Conservation (phyloP, 2,113 vertebrate genomes). For the Embiotoca jacksoni region DNA sequence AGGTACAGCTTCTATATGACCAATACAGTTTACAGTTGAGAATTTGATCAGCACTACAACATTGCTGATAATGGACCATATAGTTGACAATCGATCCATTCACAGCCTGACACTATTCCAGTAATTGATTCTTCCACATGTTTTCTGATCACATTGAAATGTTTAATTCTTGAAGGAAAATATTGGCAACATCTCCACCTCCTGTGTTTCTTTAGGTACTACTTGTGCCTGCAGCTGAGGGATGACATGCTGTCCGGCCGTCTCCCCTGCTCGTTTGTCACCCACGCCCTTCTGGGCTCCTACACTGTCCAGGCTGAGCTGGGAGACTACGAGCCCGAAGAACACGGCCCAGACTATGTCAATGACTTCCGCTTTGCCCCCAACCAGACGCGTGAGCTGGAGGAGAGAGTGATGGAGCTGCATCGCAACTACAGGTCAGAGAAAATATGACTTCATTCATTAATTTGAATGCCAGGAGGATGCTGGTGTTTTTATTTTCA, state of each 20-base stretch:
- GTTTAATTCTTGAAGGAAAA: neutral
- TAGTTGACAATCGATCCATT: too few relatives aligned
- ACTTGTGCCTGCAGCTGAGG: constrained; percentile 97
- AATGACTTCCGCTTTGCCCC: constrained; percentile 95
- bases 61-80: too few relatives aligned
- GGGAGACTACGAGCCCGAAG: constrained; percentile 93
- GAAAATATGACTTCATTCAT: neutral
- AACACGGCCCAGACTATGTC: constrained; percentile 93
- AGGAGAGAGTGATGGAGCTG: constrained; percentile 98
- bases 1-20: too few relatives aligned
- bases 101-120: neutral
- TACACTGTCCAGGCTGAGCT: constrained; percentile 96
- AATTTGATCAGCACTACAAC: too few relatives aligned
- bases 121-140: neutral
- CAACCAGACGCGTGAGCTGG: constrained; percentile 96
- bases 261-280: constrained; percentile 97
- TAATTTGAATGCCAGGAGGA: constrained; percentile 12
- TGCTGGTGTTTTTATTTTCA: constrained; percentile 10
- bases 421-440: constrained; percentile 94
- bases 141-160: neutral
- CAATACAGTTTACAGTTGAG: too few relatives aligned
- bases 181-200: neutral
- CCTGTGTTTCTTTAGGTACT: constrained; percentile 87
- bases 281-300: constrained; percentile 96
- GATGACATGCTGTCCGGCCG: constrained; percentile 96